These are phyloP conservation scores for Megalops atlanticus DNA, from an alignment of 2,113 vertebrate species.

Conservation along the genomic window DNA sequence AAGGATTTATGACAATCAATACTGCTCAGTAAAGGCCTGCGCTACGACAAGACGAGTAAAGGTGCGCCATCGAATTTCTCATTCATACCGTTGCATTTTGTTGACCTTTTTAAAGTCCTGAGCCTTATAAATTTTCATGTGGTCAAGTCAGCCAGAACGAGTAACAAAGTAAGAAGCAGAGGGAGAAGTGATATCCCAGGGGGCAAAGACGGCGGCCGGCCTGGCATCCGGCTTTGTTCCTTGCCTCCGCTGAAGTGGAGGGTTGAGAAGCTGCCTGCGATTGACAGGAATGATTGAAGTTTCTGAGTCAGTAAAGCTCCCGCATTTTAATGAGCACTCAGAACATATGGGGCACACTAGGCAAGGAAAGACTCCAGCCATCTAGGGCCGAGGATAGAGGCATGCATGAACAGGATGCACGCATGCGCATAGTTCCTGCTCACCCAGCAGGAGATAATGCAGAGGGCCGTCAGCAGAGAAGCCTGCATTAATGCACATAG, in stretches of 20 bases:
- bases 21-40: neutral
- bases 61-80: neutral
- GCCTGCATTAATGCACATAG: neutral
- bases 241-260: neutral
- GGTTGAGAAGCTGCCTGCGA: neutral
- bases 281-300: neutral
- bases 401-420: neutral
- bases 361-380: neutral
- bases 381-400: neutral
- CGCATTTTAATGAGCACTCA: slow-evolving; percentile 7
- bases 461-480: neutral
- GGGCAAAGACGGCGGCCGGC: neutral
- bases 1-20: slow-evolving; percentile 26
- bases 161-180: neutral
- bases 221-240: neutral
- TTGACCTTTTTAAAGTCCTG: neutral
- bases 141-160: slow-evolving; percentile 10
- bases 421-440: neutral
- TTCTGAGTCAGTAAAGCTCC: neutral
- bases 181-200: neutral
- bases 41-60: neutral
- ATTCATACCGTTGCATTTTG: slow-evolving; percentile 4
- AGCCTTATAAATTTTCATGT: slow-evolving; percentile 11
- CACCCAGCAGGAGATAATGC: neutral
- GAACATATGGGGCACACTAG: neutral